Evolutionary conservation across 2,113 vertebrate genomes (phyloP).

Genomic region (Uropsilus gracilis): DNA sequence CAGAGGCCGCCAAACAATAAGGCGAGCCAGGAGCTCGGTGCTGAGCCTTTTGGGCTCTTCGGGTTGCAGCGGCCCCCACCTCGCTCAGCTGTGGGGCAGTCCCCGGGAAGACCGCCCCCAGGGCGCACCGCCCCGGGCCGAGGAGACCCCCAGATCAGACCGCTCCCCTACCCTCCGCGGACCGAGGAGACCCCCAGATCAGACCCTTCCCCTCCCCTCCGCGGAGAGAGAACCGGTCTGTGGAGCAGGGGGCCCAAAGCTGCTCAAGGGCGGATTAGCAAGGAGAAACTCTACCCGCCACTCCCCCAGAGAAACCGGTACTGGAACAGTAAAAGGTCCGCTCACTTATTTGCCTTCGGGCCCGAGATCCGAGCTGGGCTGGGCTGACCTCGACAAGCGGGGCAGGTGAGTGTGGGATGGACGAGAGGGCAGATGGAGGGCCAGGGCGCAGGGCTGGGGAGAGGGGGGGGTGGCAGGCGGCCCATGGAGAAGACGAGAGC

Average conservation of each 20-base stretch:
- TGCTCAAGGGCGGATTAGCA: background rate
- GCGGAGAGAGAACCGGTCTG: background rate
- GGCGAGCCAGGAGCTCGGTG: background rate
- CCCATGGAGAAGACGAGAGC: too few relatives aligned
- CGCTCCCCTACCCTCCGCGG: background rate
- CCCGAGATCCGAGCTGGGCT: background rate
- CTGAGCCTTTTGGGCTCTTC: background rate
- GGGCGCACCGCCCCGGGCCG: background rate
- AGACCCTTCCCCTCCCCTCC: background rate
- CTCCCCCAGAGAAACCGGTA: background rate
- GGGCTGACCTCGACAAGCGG: too few relatives aligned
- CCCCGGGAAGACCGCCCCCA: background rate
- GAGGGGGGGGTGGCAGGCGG: too few relatives aligned
- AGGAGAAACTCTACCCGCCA: background rate
- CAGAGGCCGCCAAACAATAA: conserved; percentile 57
- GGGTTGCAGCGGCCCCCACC: background rate
- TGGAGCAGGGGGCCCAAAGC: background rate
- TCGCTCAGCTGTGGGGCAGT: too few relatives aligned
- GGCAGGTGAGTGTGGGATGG: background rate
- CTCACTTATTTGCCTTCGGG: background rate
- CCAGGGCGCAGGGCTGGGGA: background rate
- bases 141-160: background rate
- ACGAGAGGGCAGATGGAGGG: accelerated
- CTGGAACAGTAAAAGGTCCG: background rate
- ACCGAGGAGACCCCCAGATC: background rate